Conservation (phyloP, 1,140 invertebrate species). For the Telenomus remus region DNA sequence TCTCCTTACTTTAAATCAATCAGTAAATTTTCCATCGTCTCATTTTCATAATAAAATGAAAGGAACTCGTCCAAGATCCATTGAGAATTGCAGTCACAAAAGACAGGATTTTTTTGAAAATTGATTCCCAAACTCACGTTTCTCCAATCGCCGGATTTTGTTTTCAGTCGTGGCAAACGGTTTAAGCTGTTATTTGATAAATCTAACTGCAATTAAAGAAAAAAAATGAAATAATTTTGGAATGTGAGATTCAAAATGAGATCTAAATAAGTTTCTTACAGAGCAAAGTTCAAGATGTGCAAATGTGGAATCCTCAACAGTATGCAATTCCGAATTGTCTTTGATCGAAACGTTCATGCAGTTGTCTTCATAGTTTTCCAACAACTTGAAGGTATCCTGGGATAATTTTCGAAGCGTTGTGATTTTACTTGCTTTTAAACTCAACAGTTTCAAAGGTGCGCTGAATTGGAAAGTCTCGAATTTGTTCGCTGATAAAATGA, state of each 20-base stretch:
- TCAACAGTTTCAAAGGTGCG: slow-evolving; percentile 52
- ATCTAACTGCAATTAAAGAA: slow-evolving; percentile 64
- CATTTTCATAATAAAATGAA: slow-evolving; percentile 58
- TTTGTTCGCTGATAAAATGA: slow-evolving; percentile 62
- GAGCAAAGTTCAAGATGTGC: slow-evolving; percentile 63
- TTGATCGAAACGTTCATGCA: slow-evolving; percentile 61
- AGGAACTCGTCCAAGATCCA: slow-evolving; percentile 67
- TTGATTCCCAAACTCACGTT: slow-evolving; percentile 57
- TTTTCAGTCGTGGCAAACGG: slow-evolving; percentile 53
- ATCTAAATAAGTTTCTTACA: slow-evolving; percentile 57
- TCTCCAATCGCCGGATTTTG: slow-evolving; percentile 33
- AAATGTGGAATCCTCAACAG: slow-evolving; percentile 51
- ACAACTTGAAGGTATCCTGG: slow-evolving; percentile 55
- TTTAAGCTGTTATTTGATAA: slow-evolving; percentile 64
- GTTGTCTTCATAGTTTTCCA: slow-evolving; percentile 39
- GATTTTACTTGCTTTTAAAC: slow-evolving; percentile 55
- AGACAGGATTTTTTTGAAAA: slow-evolving; percentile 69
- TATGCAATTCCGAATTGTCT: slow-evolving; percentile 36
- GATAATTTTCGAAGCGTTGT: slow-evolving; percentile 55
- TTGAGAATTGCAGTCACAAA: slow-evolving; percentile 67
- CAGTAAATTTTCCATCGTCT: slow-evolving; percentile 54
- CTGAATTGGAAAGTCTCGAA: slow-evolving; percentile 61
- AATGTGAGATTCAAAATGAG: not conserved
- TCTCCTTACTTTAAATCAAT: slow-evolving; percentile 63
- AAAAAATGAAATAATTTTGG: slow-evolving; percentile 18